Evolutionary conservation across 2,113 vertebrate genomes (phyloP).

Genomic region (Tiliqua scincoides): DNA sequence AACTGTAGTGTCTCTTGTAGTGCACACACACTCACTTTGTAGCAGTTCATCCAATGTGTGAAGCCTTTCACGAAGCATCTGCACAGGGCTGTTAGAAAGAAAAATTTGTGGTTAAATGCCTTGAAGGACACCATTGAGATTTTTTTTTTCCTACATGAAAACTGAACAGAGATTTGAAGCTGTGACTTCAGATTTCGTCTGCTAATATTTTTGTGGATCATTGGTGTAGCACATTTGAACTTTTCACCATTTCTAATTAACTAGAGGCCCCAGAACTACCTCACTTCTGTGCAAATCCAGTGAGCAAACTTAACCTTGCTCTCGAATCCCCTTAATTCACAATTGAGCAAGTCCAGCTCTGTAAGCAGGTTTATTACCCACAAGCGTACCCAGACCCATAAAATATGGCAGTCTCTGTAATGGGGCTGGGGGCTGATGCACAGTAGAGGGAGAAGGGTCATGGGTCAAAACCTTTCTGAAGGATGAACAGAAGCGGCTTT

Average conservation of each 20-base stretch:
- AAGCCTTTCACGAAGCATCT: too few species aligned
- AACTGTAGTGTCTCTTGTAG: too few species aligned
- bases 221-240: background rate
- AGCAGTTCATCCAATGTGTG: too few species aligned
- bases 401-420: conserved; percentile 44
- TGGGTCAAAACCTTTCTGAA: conserved; percentile 62
- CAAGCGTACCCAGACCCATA: conserved; percentile 46
- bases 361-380: conserved; percentile 24
- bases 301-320: background rate
- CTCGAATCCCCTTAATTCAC: background rate
- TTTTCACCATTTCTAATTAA: background rate
- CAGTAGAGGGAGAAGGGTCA: conserved; percentile 64
- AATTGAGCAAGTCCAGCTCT: background rate
- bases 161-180: too few species aligned
- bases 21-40: too few species aligned
- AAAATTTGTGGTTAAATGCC: too few species aligned
- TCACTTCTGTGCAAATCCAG: background rate
- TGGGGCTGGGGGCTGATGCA: conserved; percentile 47
- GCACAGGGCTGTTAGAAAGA: too few species aligned
- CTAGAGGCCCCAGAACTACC: background rate
- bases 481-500: conserved; percentile 67
- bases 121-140: background rate
- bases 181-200: background rate
- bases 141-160: background rate
- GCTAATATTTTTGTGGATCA: background rate